Base-by-base conservation (phyloP, 2,113 vertebrate species). In the Istiophorus platypterus region DNA sequence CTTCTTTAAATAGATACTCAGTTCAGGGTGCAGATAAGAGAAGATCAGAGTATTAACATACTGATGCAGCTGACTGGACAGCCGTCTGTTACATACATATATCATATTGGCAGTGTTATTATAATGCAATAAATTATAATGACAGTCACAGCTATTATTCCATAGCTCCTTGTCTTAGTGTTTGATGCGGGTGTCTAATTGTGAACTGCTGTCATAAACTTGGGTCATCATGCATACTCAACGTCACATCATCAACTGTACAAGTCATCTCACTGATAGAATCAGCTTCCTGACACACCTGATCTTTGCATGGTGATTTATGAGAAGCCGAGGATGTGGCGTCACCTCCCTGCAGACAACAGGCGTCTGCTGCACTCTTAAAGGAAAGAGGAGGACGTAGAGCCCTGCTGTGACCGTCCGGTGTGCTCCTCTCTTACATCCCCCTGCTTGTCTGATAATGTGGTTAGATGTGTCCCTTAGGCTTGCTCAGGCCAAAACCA, bases 261-360 rank as follows among this genome's bases (percentile, higher is more conserved):
- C 52, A 81, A 18, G 63, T n/a, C 29, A 0, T 26, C 1, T 17
- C 17, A 0, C 78, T 70, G 89, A 91, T 88, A 90, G 34, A 42
- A 92, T 89, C 89, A 31, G 77, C 3, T 22, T 26, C 76, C 79
- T 66, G 89, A 72, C 89, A 83, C 65, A 14, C 49, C 76, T 45
- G 72, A 66, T 76, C 29, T 47, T 49, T 6, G 4, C 58, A 12
- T 3, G 0, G 7, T 89, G 88, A 91, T 92, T 91, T 82, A 91
- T 87, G 86, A 76, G 42, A 27, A 52, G 13, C 34, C 74, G 31
- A 88, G 78, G 88, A 89, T 84, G 88, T 85, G 78, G 54, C n/a
- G 41, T 80, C 27, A 37, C 71, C 70, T 31, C 72, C 58, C 64
- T 61, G 61, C 71, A 81, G 88, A 89, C 79, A 70, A 66, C 80